These are phyloP conservation scores for Columbina picui DNA, from an alignment of 2,113 vertebrate species.

Conservation along the genomic window DNA sequence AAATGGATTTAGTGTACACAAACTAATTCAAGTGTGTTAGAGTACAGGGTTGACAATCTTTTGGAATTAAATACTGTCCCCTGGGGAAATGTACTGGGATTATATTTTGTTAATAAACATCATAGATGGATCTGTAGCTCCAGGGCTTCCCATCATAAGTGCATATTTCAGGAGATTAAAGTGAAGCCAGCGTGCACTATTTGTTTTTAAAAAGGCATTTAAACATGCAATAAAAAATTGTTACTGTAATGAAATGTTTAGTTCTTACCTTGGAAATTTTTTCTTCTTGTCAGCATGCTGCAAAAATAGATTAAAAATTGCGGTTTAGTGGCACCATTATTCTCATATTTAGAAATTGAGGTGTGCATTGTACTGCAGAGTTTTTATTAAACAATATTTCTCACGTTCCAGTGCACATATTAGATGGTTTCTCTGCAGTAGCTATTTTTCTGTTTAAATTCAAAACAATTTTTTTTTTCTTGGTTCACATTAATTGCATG, in stretches of 20 bases:
- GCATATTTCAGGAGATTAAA: constrained; percentile 64
- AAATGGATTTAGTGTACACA: constrained; percentile 82
- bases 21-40: constrained; percentile 78
- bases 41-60: constrained; percentile 78
- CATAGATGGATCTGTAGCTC: not conserved
- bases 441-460: constrained; percentile 47
- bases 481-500: not conserved
- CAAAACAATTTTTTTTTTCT: not conserved
- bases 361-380: constrained; percentile 30
- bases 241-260: constrained; percentile 71
- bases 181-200: constrained; percentile 63
- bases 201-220: constrained; percentile 73
- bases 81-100: constrained; percentile 65
- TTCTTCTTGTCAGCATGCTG: constrained; percentile 44
- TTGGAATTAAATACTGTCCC: constrained; percentile 64
- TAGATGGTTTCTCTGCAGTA: not conserved
- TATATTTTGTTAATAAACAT: constrained; percentile 69
- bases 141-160: constrained; percentile 34
- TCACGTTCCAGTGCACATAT: constrained; percentile 1
- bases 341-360: not conserved
- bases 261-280: constrained; percentile 57
- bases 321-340: constrained; percentile 10
- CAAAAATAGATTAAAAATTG: constrained; percentile 62
- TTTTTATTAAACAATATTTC: constrained; percentile 47
- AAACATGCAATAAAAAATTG: constrained; percentile 77